Evolutionary conservation across 1,140 invertebrate genomes (phyloP), one percentile per base, ranked within the genome.

Genomic region (Trichonephila clavipes): DNA sequence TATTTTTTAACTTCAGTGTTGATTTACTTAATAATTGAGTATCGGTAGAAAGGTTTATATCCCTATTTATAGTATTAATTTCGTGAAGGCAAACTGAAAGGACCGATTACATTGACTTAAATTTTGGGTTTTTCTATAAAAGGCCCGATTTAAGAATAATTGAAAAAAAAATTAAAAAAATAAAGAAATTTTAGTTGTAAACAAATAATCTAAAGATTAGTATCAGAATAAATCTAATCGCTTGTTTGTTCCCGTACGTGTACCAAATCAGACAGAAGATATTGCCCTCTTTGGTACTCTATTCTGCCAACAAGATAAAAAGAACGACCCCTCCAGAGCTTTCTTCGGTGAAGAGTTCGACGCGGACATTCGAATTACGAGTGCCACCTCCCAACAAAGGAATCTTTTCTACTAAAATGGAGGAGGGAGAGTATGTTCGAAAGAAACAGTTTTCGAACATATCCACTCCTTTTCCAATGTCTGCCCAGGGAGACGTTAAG

Each of bases 401-500:
- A 77, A 77, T 77, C 72, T 28, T 77, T 77, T 77, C 28, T 77
- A 34, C 72, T 16, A 77, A 77, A 77, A 77, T 77, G 72, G 72
- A 40, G 18, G 28, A 40, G 28, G 72, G 28, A 64, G 62, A 16
- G n/a, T n/a, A 10, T 21, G n/a, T 28, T 69, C 66, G n/a, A 69
- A 69, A 28, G 66, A 69, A 69, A 69, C 66, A 69, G 66, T n/a
- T 19, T 69, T 69, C 61, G n/a, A 24, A n/a, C 66, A 28, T 69
- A 69, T 69, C 66, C 12, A 40, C 72, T 77, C 72, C 24, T 34
- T 12, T 10, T 58, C 82, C 82, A 85, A 85, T 85, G 82, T 85
- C n/a, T 44, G 82, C 24, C 82, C 21, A 16, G 82, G 82, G 82
- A 85, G 44, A 34, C 82, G 82, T 85, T 85, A 85, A 85, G 51